These are phyloP conservation scores for Hiodon tergisus DNA, from an alignment of 2,113 vertebrate genomes.

Conservation along the genomic window DNA sequence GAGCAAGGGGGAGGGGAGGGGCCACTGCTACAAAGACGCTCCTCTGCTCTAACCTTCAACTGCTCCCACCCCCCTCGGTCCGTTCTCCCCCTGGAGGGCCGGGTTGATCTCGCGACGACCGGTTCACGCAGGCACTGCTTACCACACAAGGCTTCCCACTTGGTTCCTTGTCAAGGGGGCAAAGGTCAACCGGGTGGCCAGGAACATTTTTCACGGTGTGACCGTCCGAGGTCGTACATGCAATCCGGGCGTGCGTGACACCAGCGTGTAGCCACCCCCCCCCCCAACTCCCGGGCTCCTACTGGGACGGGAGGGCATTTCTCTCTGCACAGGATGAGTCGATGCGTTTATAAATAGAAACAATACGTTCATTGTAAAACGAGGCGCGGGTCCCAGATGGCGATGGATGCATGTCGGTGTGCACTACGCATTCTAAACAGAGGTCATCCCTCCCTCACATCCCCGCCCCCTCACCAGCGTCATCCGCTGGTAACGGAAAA, in stretches of 20 bases:
- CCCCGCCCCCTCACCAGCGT: not conserved
- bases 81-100: not conserved
- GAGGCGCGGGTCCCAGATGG: not conserved
- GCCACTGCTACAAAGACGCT: not conserved
- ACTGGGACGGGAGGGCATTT: not conserved
- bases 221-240: no score
- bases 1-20: no score
- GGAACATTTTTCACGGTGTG: no score
- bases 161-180: no score
- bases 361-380: not conserved
- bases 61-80: not conserved
- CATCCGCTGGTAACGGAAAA: not conserved
- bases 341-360: constrained; percentile 14
- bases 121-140: no score
- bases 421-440: not conserved
- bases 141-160: no score
- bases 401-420: not conserved
- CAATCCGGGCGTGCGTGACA: no score
- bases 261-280: not conserved
- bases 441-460: not conserved
- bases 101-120: not conserved
- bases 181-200: no score
- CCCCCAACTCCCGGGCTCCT: not conserved
- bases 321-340: not conserved
- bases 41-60: constrained; percentile 12